These are phyloP conservation scores for Phoenicopterus ruber DNA, from an alignment of 2,113 vertebrate genomes.

Conservation along the genomic window DNA sequence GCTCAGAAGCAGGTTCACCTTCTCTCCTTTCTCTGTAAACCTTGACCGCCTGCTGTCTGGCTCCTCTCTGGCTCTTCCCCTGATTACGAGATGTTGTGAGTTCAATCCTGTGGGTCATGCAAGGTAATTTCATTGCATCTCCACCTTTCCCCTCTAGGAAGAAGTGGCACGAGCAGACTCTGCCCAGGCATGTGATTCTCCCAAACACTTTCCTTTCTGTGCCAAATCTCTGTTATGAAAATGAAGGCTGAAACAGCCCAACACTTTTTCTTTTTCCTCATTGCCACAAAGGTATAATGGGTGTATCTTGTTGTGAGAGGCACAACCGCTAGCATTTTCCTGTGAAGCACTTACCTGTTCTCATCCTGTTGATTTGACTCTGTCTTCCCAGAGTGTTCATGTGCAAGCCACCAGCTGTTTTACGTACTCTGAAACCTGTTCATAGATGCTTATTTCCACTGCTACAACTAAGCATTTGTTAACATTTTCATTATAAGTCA, in stretches of 20 bases:
- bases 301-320: not conserved
- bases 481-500: not conserved
- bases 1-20: not conserved
- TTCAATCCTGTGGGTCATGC: not conserved
- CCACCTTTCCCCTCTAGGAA: not conserved
- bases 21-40: not conserved
- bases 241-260: not conserved
- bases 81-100: not conserved
- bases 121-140: not conserved
- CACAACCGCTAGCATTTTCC: not conserved
- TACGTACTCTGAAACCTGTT: not conserved
- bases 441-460: not conserved
- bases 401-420: not conserved
- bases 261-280: not conserved
- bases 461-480: not conserved
- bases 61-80: not conserved
- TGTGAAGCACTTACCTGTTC: not conserved
- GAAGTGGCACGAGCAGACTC: not conserved
- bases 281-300: not conserved
- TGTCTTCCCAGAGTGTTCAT: not conserved
- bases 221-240: slow-evolving; percentile 5
- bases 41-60: not conserved
- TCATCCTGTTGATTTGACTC: not conserved
- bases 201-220: not conserved
- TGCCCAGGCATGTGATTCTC: not conserved